Evolutionary conservation across 2,797 vertebrate species (phyloP).

Genomic region (Bovichtus variegatus): DNA sequence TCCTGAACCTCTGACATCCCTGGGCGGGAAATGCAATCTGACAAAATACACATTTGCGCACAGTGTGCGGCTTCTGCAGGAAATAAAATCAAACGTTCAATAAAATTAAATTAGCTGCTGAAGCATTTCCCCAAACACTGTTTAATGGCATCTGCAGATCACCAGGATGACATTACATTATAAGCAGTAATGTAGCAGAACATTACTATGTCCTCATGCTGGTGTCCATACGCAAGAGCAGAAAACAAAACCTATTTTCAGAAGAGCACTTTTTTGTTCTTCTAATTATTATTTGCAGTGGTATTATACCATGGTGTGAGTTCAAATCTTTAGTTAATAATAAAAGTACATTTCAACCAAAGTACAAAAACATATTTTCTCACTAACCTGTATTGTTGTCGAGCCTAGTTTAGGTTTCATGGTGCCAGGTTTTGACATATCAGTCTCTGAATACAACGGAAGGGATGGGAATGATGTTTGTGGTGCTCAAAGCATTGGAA

Average conservation of each 20-base stretch:
- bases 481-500: neutral
- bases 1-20: constrained; percentile 15
- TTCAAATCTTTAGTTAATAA: neutral
- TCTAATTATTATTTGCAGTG: neutral
- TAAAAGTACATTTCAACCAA: neutral
- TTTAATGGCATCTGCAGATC: constrained; percentile 14
- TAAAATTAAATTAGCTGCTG: constrained; percentile 16
- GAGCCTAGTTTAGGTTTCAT: neutral
- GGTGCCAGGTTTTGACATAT: neutral
- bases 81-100: constrained; percentile 35
- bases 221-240: neutral
- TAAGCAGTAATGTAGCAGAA: constrained; percentile 12
- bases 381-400: no score
- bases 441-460: neutral
- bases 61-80: neutral
- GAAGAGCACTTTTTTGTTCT: neutral
- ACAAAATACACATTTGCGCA: constrained; percentile 25
- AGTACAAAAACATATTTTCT: neutral
- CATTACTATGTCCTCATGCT: neutral
- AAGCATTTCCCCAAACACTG: constrained; percentile 32
- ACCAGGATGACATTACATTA: constrained; percentile 8
- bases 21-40: constrained; percentile 28
- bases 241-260: neutral
- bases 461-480: neutral
- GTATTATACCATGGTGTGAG: neutral